A percentile compares a stretch with the other conserved stretches of the same genome.
Conservation (phyloP, 2,888 invertebrate genomes). For the Busseola fusca region DNA sequence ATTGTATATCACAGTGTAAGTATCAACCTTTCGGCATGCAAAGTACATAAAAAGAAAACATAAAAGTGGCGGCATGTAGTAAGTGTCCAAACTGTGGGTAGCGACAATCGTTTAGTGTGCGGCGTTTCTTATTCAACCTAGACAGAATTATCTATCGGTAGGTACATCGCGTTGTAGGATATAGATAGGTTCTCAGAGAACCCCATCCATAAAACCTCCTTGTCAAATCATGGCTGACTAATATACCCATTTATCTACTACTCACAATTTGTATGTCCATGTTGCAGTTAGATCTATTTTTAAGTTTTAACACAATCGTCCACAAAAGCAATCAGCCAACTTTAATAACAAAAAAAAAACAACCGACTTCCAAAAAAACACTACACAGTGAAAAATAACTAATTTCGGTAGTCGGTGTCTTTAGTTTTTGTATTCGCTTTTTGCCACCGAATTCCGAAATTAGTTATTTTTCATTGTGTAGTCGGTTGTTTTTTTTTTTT, state of each 20-base stretch:
- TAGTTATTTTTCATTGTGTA: no score
- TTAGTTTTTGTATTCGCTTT: no score
- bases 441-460: no score
- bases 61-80: background rate
- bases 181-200: background rate
- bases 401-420: no score
- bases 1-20: no score
- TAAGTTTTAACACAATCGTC: background rate
- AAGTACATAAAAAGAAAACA: no score
- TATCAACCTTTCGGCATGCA: no score
- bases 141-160: constrained; percentile 25
- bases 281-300: background rate
- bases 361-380: no score
- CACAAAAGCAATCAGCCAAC: background rate
- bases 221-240: background rate
- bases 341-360: background rate
- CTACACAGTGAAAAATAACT: no score
- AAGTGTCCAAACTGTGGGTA: background rate
- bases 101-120: background rate
- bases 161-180: background rate
- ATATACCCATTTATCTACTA: background rate
- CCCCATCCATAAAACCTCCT: background rate
- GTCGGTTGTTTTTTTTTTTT: no score
- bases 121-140: background rate
- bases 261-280: background rate